Evolutionary conservation across 2,888 invertebrate species (phyloP).

Genomic region (Prenolepis imparis): DNA sequence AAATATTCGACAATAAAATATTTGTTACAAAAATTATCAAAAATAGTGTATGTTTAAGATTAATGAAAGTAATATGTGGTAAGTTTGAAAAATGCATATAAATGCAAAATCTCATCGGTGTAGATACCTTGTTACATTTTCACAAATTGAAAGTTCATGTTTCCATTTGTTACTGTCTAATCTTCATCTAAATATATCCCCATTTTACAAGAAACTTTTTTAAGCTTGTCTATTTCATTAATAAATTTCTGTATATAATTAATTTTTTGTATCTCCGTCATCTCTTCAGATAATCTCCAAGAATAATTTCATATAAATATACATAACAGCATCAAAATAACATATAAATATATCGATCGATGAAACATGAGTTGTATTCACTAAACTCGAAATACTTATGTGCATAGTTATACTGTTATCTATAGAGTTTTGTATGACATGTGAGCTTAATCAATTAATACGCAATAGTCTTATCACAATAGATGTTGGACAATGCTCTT

Average conservation of each 20-base stretch:
- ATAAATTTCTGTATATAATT: slow-evolving; percentile 17
- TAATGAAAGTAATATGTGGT: neutral
- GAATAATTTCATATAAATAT: slow-evolving; percentile 21
- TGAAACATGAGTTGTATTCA: neutral
- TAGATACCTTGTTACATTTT: slow-evolving; percentile 1
- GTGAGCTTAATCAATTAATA: neutral
- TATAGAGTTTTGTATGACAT: neutral
- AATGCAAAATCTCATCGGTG: slow-evolving; percentile 3
- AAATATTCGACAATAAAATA: neutral
- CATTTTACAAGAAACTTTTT: neutral
- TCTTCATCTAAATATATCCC: neutral
- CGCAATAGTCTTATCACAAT: slow-evolving; percentile 40
- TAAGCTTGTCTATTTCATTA: neutral
- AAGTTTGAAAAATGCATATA: slow-evolving; percentile 9
- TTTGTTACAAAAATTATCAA: slow-evolving; percentile 17
- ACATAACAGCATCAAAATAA: slow-evolving; percentile 13
- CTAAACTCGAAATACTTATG: neutral
- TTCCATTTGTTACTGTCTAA: neutral
- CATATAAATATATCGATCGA: neutral
- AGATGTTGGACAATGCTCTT: neutral
- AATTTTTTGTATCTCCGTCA: neutral
- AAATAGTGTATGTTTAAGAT: slow-evolving; percentile 16
- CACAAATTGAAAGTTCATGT: neutral
- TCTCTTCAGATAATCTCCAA: neutral
- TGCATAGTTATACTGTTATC: neutral